A percentile compares a stretch with the other conserved stretches of the same genome.
Conservation (phyloP, 2,797 vertebrate species). For the Heliangelus exortis region DNA sequence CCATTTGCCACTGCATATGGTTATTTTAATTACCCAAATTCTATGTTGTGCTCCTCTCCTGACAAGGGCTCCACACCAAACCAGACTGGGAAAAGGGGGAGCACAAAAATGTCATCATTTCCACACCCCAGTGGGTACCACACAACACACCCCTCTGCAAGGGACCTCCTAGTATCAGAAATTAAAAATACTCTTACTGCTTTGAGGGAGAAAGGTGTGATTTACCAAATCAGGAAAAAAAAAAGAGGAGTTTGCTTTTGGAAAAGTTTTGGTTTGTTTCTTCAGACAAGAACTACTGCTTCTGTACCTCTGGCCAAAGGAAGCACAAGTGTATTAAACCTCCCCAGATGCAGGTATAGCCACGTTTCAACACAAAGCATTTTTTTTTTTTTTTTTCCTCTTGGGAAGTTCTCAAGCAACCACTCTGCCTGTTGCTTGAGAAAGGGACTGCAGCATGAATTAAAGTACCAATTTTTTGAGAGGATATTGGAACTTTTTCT, state of each 20-base stretch:
- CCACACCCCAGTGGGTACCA: not conserved
- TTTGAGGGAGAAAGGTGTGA: not conserved
- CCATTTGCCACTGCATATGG: conserved; percentile 67
- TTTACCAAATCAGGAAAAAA: not conserved
- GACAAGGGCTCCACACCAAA: not conserved
- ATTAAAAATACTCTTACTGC: accelerated
- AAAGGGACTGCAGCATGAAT: not conserved
- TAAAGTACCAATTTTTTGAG: not conserved
- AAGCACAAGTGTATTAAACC: not conserved
- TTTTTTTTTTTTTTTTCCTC: not conserved
- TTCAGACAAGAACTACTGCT: not conserved
- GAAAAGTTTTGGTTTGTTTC: not conserved
- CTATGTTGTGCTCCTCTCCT: conserved; percentile 38
- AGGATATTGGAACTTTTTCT: not conserved
- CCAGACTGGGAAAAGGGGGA: not conserved
- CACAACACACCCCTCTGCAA: accelerated
- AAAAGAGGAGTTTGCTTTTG: not conserved
- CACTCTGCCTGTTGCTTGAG: not conserved
- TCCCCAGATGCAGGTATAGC: not conserved
- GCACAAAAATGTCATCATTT: not conserved
- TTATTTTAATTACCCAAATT: conserved; percentile 23
- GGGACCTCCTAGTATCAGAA: not conserved
- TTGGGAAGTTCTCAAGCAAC: not conserved
- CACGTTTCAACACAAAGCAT: not conserved
- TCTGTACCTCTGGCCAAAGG: not conserved